These are phyloP conservation scores for Cuniculus paca DNA, from an alignment of 2,797 vertebrate genomes.

Conservation along the genomic window DNA sequence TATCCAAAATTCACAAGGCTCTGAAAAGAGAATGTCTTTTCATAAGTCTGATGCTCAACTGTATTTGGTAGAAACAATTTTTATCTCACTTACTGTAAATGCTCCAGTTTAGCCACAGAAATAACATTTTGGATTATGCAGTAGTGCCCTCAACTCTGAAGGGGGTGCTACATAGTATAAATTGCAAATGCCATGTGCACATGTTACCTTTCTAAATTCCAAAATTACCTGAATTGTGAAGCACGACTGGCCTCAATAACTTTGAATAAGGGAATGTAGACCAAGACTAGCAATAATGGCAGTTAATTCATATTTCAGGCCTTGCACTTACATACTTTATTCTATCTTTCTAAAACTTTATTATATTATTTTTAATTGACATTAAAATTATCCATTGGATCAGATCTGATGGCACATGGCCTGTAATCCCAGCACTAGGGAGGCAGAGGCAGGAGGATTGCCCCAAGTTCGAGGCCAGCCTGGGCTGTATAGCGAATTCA, in stretches of 20 bases:
- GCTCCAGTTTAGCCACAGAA: constrained; percentile 26
- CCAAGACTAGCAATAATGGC: background rate
- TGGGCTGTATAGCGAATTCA: background rate
- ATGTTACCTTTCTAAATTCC: background rate
- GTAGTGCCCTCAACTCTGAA: background rate
- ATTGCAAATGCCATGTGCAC: background rate
- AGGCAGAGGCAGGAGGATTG: background rate
- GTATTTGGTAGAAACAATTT: background rate
- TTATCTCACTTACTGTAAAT: background rate
- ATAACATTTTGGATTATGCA: background rate
- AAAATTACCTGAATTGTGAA: background rate
- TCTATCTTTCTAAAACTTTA: background rate
- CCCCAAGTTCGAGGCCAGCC: background rate
- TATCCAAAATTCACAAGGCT: background rate
- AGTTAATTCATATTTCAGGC: background rate
- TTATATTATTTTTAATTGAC: background rate
- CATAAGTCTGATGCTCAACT: constrained; percentile 17
- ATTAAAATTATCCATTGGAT: background rate
- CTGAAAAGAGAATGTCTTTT: background rate
- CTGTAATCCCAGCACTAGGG: background rate
- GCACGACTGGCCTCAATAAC: background rate
- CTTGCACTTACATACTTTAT: background rate
- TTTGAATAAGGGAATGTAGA: background rate
- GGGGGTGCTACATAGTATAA: background rate
- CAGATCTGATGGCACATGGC: background rate